phyloP scores from a whole-genome alignment of 2,797 vertebrate genomes.

The Myotis vivesi region DNA sequence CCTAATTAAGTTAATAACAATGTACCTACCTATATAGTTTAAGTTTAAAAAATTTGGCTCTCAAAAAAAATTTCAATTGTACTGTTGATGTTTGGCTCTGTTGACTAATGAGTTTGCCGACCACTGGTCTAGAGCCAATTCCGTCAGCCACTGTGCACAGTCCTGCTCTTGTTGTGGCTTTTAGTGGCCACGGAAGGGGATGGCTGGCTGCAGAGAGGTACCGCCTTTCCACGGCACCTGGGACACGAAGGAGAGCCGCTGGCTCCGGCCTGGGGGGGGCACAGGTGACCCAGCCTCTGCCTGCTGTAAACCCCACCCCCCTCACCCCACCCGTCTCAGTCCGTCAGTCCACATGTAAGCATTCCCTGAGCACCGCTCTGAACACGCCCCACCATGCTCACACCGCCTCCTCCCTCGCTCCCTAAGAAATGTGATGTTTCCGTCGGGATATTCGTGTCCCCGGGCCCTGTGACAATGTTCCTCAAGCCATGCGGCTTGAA shows the following conservation, averaged over 20 bases:
- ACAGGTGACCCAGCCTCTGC: too few relatives aligned
- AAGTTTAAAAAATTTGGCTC: too few relatives aligned
- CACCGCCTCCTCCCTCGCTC: not conserved
- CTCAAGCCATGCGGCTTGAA: not conserved
- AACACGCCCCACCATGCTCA: not conserved
- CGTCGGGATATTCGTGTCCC: not conserved
- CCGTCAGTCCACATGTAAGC: not conserved
- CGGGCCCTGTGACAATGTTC: not conserved
- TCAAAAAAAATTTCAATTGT: too few relatives aligned
- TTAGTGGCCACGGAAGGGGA: not conserved
- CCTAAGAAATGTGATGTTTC: not conserved
- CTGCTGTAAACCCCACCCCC: not conserved
- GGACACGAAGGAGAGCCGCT: too few relatives aligned
- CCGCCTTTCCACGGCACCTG: not conserved
- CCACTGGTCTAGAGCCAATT: not conserved
- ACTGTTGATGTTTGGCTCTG: too few relatives aligned
- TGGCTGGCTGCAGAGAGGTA: not conserved
- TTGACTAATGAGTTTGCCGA: too few relatives aligned
- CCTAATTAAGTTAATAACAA: too few relatives aligned
- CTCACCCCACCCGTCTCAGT: rapidly evolving
- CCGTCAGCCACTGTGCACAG: not conserved
- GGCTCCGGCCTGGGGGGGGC: not conserved
- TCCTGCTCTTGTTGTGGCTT: not conserved
- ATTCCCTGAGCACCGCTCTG: not conserved
- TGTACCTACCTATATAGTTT: too few relatives aligned